Base-by-base conservation (phyloP, 2,113 vertebrate genomes). In the Thamnophis sirtalis region DNA sequence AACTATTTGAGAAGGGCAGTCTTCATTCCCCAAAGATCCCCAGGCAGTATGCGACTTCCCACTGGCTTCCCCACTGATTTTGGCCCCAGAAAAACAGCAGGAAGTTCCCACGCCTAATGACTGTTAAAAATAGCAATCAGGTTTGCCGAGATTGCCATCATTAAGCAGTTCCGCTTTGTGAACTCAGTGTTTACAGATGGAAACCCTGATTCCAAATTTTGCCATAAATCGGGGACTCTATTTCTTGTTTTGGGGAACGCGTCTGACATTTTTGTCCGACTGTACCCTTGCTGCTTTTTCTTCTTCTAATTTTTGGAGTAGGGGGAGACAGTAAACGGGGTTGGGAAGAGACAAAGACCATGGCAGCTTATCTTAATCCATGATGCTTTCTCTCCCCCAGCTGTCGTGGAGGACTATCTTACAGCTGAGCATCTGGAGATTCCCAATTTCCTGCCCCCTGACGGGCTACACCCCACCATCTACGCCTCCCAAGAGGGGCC, bases 401-500 rank as follows among this genome's bases (percentile, higher is more conserved):
- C 98, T 0, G 97, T 96, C 4, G 94, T 98, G 24, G 98, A 98
- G 33, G 97, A 98, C 96, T 97, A 97, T 92, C 89, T 95, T 38
- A 88, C 98, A 87, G 98, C 98, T 3, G 94, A 89, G 68, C 97
- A 93, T 54, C 92, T 99, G 94, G 98, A 99, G 53, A 97, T 98
- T 93, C 98, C 98, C 89, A 97, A 87, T 93, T 98, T 98, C 89
- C 63, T 95, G 17, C 95, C 98, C 2, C 98, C 98, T 0, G 96
- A 96, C 38, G 96, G 98, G 91, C 94, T 99, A 95, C 97, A 98
- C 93, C 97, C 97, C 0, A 99, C 98, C 94, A 98, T 99, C 96
- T 99, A 98, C 94, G 97, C 98, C 38, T 98, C 98, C 1, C 98
- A 98, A 94, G 97, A 98, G 93, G 98, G 98, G 9, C 96, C 98